Evolutionary conservation across 2,888 invertebrate genomes (phyloP), one percentile per base, ranked within the genome.

Genomic region (Dione juno): DNA sequence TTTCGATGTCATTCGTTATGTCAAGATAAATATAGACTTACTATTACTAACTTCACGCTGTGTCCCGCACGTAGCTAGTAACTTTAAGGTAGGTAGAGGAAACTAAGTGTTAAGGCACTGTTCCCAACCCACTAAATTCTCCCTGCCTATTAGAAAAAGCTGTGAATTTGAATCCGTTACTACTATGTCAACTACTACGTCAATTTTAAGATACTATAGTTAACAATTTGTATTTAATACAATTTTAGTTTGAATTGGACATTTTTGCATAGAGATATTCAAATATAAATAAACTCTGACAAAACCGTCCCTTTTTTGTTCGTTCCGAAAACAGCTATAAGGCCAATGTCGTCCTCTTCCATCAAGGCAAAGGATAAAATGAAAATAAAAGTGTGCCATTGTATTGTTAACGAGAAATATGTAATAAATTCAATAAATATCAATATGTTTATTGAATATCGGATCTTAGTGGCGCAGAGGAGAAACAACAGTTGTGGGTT

Each of bases 311-410:
- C 21, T n/a, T 58, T 58, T 59, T 67, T 40, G 58, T 37, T 37
- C 45, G 14, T 50, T 41, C 50, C 35, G 57, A 66, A 54, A 66
- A 54, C 43, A 57, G 19, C 19, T 54, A 45, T 45, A 13, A 66
- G 45, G 43, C 48, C 67, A 67, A 58, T 58, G 67, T 48, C 67
- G 58, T 21, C 67, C 19, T 58, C 28, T 59, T 67, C 21, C 28
- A 67, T 37, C 50, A 48, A 67, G 67, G 67, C 67, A 45, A 58
- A 37, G 40, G 21, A 58, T 50, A 67, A 67, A 40, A 10, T 21
- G 57, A 21, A 58, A 58, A 40, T 21, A 57, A 48, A 45, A 48
- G 28, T 58, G n/a, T 48, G 57, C 48, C 45, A 40, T 48, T n/a
- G 28, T 66, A 35, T 41, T 16, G 21, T 53, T 3, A 28, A 41